Evolutionary conservation across 2,888 invertebrate species (phyloP).

Genomic region (Torymus texanus): DNA sequence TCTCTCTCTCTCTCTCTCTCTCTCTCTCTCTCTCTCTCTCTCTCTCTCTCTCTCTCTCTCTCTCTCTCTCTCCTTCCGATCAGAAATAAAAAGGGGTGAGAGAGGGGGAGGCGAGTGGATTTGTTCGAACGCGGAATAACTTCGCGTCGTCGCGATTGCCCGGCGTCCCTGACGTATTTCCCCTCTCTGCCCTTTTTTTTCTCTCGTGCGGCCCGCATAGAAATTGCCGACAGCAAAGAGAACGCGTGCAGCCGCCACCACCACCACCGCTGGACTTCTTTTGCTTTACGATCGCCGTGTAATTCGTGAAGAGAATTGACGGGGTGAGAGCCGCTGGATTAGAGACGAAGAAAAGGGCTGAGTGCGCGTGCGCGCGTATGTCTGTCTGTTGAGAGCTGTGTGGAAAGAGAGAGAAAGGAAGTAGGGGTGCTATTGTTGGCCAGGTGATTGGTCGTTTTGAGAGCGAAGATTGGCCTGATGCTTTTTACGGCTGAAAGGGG

Average conservation of each 20-base stretch:
- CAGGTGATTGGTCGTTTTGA: constrained; percentile 9
- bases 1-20: no score
- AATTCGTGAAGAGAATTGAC: constrained; percentile 39
- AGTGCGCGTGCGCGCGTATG: no score
- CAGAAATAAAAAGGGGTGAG: constrained; percentile 48
- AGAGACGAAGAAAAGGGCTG: no score
- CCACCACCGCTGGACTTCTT: constrained; percentile 30
- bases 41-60: no score
- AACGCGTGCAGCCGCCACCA: not conserved
- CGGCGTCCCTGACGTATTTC: constrained; percentile 39
- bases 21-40: no score
- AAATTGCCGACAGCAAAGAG: constrained; percentile 49
- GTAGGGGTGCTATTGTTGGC: constrained; percentile 7
- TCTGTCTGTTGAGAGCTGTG: no score
- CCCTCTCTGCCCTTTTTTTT: constrained; percentile 19
- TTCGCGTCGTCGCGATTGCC: constrained; percentile 19
- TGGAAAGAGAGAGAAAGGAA: not conserved
- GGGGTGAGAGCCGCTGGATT: not conserved
- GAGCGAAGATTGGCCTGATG: not conserved
- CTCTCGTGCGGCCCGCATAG: constrained; percentile 51
- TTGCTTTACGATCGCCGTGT: constrained; percentile 42
- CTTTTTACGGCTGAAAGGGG: not conserved
- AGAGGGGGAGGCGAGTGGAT: constrained; percentile 29
- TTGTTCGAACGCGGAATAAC: constrained; percentile 46
- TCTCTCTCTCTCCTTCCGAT: constrained; percentile 34